Evolutionary conservation across 2,113 vertebrate species (phyloP).

Genomic region (Irena cyanogastra): DNA sequence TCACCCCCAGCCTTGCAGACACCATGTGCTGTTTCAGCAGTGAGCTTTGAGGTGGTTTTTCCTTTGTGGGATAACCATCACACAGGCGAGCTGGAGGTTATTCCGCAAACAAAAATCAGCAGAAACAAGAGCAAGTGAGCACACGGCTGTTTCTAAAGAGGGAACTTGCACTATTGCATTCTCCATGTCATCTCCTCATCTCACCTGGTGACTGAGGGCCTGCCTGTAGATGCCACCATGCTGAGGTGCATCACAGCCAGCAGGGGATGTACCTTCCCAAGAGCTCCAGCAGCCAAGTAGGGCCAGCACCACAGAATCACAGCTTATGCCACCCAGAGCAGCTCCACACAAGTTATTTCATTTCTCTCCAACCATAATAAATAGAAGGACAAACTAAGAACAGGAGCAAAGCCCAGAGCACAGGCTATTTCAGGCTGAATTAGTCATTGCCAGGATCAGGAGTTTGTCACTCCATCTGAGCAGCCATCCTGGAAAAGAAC

Average conservation of each 20-base stretch:
- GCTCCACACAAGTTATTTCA: not conserved
- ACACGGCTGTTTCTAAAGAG: not conserved
- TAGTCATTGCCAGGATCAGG: not conserved
- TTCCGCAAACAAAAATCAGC: not conserved
- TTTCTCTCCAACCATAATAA: not conserved
- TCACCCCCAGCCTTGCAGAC: not conserved
- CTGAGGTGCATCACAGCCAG: not conserved
- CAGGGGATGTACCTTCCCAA: not conserved
- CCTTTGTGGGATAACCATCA: fast-evolving
- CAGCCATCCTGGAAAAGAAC: conserved; percentile 44
- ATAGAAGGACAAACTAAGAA: not conserved
- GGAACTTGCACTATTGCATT: not conserved
- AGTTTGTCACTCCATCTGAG: not conserved
- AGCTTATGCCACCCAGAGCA: not conserved
- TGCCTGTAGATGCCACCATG: not conserved
- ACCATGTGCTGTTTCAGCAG: not conserved
- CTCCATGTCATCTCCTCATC: not conserved
- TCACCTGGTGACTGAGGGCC: not conserved
- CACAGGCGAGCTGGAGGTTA: fast-evolving
- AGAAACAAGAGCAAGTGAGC: not conserved
- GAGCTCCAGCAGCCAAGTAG: not conserved
- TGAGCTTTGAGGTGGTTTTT: not conserved
- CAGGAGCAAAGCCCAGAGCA: not conserved
- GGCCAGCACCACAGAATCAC: not conserved
- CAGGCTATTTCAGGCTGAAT: not conserved